Conservation (phyloP, 2,113 vertebrate species). For the Drymodes brunneopygia region DNA sequence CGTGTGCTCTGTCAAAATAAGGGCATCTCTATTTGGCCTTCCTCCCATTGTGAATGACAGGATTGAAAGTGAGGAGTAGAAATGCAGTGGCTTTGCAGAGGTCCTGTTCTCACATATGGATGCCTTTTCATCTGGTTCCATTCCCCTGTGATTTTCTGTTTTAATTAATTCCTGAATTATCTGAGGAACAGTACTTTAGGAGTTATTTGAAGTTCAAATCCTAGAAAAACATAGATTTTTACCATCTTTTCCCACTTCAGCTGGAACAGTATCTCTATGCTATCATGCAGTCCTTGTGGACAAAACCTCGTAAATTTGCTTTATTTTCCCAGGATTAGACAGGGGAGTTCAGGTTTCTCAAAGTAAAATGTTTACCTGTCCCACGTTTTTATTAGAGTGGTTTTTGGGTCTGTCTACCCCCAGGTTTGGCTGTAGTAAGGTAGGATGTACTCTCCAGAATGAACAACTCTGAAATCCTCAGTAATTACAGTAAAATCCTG, state of each 20-base stretch:
- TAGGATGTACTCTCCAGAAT: background rate
- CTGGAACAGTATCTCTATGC: background rate
- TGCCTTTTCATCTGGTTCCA: background rate
- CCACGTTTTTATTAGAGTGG: background rate
- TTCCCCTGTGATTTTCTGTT: background rate
- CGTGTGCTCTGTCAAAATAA: fast-evolving
- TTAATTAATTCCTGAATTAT: background rate
- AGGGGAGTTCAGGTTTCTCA: background rate
- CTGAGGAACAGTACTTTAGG: background rate
- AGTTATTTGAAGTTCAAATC: background rate
- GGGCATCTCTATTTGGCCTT: background rate
- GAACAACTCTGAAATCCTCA: background rate
- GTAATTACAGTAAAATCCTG: background rate
- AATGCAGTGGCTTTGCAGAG: background rate
- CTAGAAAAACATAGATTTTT: background rate
- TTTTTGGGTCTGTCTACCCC: background rate
- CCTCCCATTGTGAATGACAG: background rate
- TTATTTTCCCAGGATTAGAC: background rate
- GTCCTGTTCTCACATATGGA: background rate
- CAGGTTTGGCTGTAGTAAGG: background rate
- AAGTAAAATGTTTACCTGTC: background rate
- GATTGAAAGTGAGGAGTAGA: background rate
- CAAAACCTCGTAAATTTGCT: background rate
- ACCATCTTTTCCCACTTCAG: background rate
- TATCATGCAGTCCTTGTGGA: background rate